Conservation (phyloP, 2,113 vertebrate genomes). For the Tricholaema leucomelas region DNA sequence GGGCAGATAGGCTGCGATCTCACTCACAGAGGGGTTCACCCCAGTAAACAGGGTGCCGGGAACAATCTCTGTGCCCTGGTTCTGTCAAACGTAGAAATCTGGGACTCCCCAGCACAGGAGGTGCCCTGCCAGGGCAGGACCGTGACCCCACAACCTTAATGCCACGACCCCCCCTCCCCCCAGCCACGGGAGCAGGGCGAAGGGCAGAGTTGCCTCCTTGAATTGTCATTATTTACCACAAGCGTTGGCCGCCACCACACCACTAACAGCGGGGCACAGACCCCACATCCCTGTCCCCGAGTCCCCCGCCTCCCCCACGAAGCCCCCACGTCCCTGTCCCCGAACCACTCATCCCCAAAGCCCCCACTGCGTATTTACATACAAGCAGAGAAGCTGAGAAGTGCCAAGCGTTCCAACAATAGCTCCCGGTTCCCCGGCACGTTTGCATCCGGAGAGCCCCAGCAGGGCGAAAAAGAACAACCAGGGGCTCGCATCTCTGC, state of each 20-base stretch:
- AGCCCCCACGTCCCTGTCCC: neutral
- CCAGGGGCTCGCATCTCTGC: too few species aligned
- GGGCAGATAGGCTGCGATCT: neutral
- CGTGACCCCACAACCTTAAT: neutral
- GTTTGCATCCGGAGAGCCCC: neutral
- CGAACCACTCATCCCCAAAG: neutral
- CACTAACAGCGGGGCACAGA: neutral
- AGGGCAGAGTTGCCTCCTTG: neutral
- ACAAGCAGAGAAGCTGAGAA: neutral
- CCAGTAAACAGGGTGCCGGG: neutral
- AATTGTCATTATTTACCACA: neutral
- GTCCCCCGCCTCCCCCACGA: neutral
- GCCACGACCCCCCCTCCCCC: neutral
- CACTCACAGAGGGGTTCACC: neutral
- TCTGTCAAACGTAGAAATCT: neutral
- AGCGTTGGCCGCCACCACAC: accelerated
- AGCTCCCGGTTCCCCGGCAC: neutral
- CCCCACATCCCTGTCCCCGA: neutral
- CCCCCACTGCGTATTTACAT: accelerated
- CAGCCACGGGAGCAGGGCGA: neutral
- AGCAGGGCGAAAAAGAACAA: neutral
- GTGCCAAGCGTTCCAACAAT: neutral
- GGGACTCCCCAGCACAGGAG: neutral
- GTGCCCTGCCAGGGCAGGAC: neutral
- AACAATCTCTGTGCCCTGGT: neutral